Conservation (phyloP, 2,797 vertebrate species). For the Semotilus atromaculatus region DNA sequence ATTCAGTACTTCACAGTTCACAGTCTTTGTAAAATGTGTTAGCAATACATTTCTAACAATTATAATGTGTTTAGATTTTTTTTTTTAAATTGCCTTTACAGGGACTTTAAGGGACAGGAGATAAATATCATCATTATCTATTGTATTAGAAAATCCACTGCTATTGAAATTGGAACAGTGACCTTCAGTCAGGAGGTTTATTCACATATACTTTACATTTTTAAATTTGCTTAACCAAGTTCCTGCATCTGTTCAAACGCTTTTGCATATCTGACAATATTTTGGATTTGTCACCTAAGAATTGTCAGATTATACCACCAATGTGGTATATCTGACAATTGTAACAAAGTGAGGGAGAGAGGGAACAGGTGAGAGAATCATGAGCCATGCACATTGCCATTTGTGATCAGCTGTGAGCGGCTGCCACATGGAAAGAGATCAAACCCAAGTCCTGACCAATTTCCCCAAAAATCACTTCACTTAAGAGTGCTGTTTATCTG, state of each 20-base stretch:
- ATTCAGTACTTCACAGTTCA: too few relatives aligned
- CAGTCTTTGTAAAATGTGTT: too few relatives aligned
- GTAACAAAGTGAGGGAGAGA: not conserved
- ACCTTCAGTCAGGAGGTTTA: constrained; percentile 18
- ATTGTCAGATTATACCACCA: not conserved
- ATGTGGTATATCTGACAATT: not conserved
- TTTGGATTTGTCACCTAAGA: not conserved
- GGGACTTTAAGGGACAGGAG: not conserved
- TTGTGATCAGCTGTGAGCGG: not conserved
- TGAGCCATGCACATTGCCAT: not conserved
- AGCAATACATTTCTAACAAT: too few relatives aligned
- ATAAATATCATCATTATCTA: not conserved
- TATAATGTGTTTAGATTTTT: too few relatives aligned
- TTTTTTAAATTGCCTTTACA: too few relatives aligned
- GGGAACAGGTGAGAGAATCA: not conserved
- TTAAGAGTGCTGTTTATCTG: not conserved
- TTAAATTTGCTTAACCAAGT: constrained; percentile 19
- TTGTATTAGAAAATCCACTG: not conserved
- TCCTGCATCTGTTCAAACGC: not conserved
- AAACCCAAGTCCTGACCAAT: not conserved
- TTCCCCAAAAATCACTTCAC: not conserved
- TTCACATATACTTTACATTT: constrained; percentile 17
- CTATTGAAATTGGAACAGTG: not conserved
- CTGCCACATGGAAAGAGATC: not conserved
- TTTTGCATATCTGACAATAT: constrained; percentile 4